phyloP scores from a whole-genome alignment of 92 coral and sea anemone genomes.

The Umimayanthus chanpuru region DNA sequence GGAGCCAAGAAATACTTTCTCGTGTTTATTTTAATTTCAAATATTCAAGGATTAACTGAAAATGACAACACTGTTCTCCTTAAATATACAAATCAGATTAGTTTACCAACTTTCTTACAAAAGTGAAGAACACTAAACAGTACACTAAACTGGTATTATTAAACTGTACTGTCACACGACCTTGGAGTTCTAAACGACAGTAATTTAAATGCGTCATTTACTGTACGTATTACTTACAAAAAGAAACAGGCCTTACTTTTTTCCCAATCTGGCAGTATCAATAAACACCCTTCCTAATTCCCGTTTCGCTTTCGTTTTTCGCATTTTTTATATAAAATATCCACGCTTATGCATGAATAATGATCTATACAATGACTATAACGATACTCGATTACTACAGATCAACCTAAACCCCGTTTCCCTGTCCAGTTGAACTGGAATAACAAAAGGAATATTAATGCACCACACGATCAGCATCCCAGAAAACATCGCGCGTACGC shows the following conservation, averaged over 20 bases:
- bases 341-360: too few relatives aligned
- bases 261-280: neutral
- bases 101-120: neutral
- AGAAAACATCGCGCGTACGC: too few relatives aligned
- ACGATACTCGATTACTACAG: too few relatives aligned
- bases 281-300: neutral
- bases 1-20: too few relatives aligned
- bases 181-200: neutral
- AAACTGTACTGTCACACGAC: neutral
- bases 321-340: conserved; percentile 1
- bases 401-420: too few relatives aligned
- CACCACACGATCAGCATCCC: too few relatives aligned
- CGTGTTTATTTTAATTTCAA: too few relatives aligned
- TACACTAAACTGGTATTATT: neutral
- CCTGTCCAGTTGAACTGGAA: too few relatives aligned
- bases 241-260: neutral
- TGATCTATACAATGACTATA: too few relatives aligned
- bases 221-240: conserved; percentile 6
- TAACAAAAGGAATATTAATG: too few relatives aligned
- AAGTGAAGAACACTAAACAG: conserved; percentile 7
- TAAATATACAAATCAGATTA: neutral
- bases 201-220: too few relatives aligned
- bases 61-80: neutral
- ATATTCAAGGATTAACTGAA: neutral
- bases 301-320: neutral